These are phyloP conservation scores for Pseudorhombus dupliciocellatus DNA, from an alignment of 2,113 vertebrate species.

Conservation along the genomic window DNA sequence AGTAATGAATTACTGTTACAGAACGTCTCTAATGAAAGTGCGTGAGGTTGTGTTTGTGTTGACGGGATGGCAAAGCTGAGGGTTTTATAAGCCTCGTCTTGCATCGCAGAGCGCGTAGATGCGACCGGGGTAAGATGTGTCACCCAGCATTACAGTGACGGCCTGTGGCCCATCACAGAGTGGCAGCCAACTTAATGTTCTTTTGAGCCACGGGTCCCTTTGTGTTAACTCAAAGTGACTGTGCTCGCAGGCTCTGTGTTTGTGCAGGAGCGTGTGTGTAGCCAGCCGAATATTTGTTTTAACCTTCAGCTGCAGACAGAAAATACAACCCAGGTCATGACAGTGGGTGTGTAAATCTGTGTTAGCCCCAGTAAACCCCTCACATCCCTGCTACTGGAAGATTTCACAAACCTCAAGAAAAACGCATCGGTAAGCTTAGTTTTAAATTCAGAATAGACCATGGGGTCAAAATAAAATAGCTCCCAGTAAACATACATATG, in stretches of 20 bases:
- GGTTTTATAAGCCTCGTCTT: slow-evolving; percentile 20
- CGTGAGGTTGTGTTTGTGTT: slow-evolving; percentile 26
- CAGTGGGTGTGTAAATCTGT: background rate
- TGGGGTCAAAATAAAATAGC: too few relatives aligned
- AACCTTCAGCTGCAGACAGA: slow-evolving; percentile 36
- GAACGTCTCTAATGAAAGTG: slow-evolving; percentile 46
- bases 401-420: background rate
- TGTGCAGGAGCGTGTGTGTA: slow-evolving; percentile 36
- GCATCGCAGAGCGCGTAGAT: background rate
- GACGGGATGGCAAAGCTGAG: slow-evolving; percentile 22
- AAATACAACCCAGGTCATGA: slow-evolving; percentile 15
- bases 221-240: slow-evolving; percentile 61
- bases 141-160: slow-evolving; percentile 62
- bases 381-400: background rate
- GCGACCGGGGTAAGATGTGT: slow-evolving; percentile 41
- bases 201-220: slow-evolving; percentile 51
- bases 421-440: too few relatives aligned
- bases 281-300: slow-evolving; percentile 37
- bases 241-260: slow-evolving; percentile 27
- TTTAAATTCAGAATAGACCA: too few relatives aligned
- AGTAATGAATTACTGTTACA: slow-evolving; percentile 48
- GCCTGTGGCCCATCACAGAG: slow-evolving; percentile 44
- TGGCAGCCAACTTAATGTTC: slow-evolving; percentile 60
- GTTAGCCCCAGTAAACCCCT: background rate
- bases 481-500: too few relatives aligned